These are phyloP conservation scores for Salvelinus alpinus DNA, from an alignment of 2,113 vertebrate species.

Conservation along the genomic window DNA sequence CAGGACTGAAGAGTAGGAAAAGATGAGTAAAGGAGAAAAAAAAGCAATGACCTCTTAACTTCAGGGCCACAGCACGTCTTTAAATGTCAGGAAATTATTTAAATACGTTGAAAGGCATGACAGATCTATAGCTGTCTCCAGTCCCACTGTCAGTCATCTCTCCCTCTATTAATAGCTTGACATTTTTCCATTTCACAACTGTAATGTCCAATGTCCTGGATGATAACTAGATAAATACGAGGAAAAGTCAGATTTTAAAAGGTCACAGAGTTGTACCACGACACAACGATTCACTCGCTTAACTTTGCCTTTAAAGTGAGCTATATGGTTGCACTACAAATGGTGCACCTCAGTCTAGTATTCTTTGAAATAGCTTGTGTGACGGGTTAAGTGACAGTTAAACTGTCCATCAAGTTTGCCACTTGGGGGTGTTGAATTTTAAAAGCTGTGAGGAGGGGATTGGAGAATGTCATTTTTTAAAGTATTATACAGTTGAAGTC, in stretches of 20 bases:
- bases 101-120: slow-evolving; percentile 34
- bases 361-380: too few relatives aligned
- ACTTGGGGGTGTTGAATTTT: too few relatives aligned
- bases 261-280: slow-evolving; percentile 1
- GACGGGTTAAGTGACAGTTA: too few relatives aligned
- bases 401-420: too few relatives aligned
- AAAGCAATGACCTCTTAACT: slow-evolving; percentile 26
- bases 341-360: too few relatives aligned
- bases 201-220: slow-evolving; percentile 11
- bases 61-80: slow-evolving; percentile 23
- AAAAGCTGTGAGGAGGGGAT: too few relatives aligned
- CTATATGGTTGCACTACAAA: too few relatives aligned
- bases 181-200: slow-evolving; percentile 33
- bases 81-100: slow-evolving; percentile 45
- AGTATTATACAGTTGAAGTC: too few relatives aligned
- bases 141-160: slow-evolving; percentile 39
- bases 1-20: not conserved
- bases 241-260: not conserved
- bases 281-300: too few relatives aligned
- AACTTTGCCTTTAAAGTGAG: too few relatives aligned
- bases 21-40: not conserved
- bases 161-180: slow-evolving; percentile 38
- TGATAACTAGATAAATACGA: slow-evolving; percentile 9
- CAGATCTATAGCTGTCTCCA: slow-evolving; percentile 26
- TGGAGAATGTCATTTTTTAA: too few relatives aligned